Base-by-base conservation (phyloP, 2,797 vertebrate species). In the Myotis pilosus region DNA sequence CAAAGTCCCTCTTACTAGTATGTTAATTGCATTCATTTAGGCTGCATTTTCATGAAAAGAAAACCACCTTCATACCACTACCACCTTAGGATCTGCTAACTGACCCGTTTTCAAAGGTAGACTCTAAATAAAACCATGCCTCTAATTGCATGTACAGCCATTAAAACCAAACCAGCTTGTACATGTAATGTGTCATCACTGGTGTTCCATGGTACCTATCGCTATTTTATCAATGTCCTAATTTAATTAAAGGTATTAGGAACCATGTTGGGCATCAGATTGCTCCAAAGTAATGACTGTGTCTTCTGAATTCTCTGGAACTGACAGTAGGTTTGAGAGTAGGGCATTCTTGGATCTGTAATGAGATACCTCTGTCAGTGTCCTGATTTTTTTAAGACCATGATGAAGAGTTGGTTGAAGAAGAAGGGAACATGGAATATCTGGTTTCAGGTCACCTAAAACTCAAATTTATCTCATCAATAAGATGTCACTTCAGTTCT, bases 41-140 rank as follows among this genome's bases (percentile, higher is more conserved):
- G 38, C 60, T 95, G 9, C 36, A 85, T 64, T 90, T 95, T 90
- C 68, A 57, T 75, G 74, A 88, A 95, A 94, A 86, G 68, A 92
- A 89, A 93, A 79, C 87, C 10, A 81, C 28, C 49, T 75, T 95
- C 13, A 22, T 28, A 23, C 8, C 36, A 38, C 25, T 19, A 79
- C 28, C 36, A 82, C 16, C 36, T 86, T 64, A 80, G 72, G 17
- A 17, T 90, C 38, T 94, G 33, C 36, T 91, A 79, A 84, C 44
- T 78, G 78, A 60, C 23, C 64, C 41, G 17, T 57, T 87, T 95
- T 90, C 41, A 69, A 89, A 94, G 55, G 60, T 57, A 91, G 66
- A 87, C 4, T 94, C 72, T 41, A 6, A 69, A 5, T 75, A 64
- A 88, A 88, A 86, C 86, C 20, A 88, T 16, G 49, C 2, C 68